Percentiles rank a stretch among this genome's conserved stretches.
Conservation (phyloP, 2,113 vertebrate species). For the Xiphophorus hellerii region DNA sequence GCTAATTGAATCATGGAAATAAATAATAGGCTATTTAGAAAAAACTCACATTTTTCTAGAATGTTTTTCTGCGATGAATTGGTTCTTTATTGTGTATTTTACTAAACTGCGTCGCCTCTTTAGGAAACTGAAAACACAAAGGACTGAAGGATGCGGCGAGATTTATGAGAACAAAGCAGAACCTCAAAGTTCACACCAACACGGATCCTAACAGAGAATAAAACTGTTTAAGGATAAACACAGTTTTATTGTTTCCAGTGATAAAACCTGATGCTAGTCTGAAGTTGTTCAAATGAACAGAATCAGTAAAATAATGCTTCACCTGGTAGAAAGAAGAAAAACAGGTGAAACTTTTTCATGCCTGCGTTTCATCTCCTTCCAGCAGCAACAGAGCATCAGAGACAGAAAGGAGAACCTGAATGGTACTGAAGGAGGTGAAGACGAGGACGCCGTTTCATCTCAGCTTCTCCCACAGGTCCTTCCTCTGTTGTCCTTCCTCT, state of each 20-base stretch:
- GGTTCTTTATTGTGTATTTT: no score
- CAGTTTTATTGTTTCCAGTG: not conserved
- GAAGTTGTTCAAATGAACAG: not conserved
- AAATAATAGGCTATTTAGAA: no score
- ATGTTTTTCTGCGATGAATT: no score
- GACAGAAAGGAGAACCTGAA: constrained; percentile 16
- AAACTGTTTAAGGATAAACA: no score
- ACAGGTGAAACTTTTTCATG: constrained; percentile 27
- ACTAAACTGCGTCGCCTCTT: no score
- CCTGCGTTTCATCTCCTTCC: constrained; percentile 40
- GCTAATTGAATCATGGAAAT: no score
- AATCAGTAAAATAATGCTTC: not conserved
- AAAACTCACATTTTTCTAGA: no score
- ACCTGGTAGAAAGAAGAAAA: not conserved
- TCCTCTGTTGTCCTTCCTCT: constrained; percentile 13
- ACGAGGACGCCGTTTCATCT: constrained; percentile 51
- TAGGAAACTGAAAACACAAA: no score
- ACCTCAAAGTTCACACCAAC: no score
- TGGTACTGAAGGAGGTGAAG: constrained; percentile 24
- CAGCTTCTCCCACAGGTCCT: constrained; percentile 32
- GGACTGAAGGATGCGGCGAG: no score
- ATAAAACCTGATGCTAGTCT: not conserved
- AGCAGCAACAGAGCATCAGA: constrained; percentile 32
- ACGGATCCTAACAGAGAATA: no score
- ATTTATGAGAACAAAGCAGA: no score